Percentiles rank a stretch among this genome's conserved stretches.
phyloP scores from a whole-genome alignment of 2,888 invertebrate species.

The Meiosimyza decipiens region DNA sequence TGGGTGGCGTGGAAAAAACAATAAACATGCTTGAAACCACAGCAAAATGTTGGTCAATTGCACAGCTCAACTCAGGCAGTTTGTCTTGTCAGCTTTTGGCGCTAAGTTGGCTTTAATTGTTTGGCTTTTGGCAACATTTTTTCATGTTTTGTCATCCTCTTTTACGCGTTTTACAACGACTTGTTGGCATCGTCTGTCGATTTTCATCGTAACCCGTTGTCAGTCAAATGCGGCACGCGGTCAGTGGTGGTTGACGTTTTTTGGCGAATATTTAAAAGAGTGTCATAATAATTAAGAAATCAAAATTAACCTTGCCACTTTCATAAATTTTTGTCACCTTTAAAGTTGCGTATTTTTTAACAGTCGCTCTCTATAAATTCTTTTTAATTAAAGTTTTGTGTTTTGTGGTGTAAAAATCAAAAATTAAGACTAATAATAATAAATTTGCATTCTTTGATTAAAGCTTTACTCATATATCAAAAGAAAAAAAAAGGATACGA shows the following conservation, averaged over 20 bases:
- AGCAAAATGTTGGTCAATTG: slow-evolving; percentile 28
- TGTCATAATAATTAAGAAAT: too few species aligned
- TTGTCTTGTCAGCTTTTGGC: neutral
- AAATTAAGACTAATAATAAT: neutral
- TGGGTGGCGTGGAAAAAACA: too few species aligned
- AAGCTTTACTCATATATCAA: neutral
- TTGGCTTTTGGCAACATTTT: slow-evolving; percentile 27
- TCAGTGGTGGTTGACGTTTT: slow-evolving; percentile 19
- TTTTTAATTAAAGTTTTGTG: neutral
- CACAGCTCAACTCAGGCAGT: slow-evolving; percentile 23
- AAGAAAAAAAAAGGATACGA: neutral
- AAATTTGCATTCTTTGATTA: slow-evolving; percentile 31
- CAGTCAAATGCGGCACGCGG: slow-evolving; percentile 31
- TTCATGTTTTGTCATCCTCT: slow-evolving; percentile 32
- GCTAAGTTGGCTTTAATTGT: slow-evolving; percentile 9
- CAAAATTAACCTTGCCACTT: too few species aligned
- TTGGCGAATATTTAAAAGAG: neutral
- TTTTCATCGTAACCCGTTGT: slow-evolving; percentile 3
- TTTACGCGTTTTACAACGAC: neutral
- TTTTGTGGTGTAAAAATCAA: neutral
- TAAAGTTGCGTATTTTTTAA: slow-evolving; percentile 4
- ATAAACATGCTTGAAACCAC: neutral
- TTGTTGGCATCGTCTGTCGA: slow-evolving; percentile 2
- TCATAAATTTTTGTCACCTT: slow-evolving; percentile 1
- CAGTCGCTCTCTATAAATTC: neutral